phyloP scores from a whole-genome alignment of 2,797 vertebrate genomes.

The Neomorphus geoffroyi region DNA sequence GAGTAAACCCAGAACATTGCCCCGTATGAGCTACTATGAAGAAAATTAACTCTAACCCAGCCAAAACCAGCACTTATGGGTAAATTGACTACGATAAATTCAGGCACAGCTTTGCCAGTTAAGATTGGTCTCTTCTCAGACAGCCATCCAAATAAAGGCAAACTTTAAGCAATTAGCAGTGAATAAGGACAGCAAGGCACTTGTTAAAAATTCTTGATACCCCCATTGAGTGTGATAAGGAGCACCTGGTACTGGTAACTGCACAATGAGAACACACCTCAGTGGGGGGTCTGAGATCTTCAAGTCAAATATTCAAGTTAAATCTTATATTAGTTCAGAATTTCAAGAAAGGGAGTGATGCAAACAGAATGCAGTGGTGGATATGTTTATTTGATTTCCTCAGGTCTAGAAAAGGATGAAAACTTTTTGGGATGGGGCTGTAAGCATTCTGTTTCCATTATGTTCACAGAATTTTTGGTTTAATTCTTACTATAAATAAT shows the following conservation, averaged over 20 bases:
- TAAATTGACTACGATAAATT: background rate
- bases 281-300: background rate
- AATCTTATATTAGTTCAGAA: background rate
- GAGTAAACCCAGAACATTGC: no score
- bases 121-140: background rate
- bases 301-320: background rate
- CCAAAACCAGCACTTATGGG: no score
- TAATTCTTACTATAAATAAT: background rate
- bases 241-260: background rate
- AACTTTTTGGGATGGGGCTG: background rate
- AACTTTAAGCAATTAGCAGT: background rate
- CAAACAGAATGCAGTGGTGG: background rate
- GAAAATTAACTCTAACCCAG: no score
- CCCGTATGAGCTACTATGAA: no score
- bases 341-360: background rate
- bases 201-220: background rate
- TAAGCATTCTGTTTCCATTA: background rate
- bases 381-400: background rate
- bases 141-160: background rate
- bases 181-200: background rate
- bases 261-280: background rate
- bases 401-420: background rate
- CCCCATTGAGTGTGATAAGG: background rate
- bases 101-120: background rate
- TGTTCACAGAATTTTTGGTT: background rate